Percentiles rank a stretch among this genome's conserved stretches.
Evolutionary conservation across 2,888 invertebrate genomes (phyloP).

Genomic region (Drosophila pegasa): DNA sequence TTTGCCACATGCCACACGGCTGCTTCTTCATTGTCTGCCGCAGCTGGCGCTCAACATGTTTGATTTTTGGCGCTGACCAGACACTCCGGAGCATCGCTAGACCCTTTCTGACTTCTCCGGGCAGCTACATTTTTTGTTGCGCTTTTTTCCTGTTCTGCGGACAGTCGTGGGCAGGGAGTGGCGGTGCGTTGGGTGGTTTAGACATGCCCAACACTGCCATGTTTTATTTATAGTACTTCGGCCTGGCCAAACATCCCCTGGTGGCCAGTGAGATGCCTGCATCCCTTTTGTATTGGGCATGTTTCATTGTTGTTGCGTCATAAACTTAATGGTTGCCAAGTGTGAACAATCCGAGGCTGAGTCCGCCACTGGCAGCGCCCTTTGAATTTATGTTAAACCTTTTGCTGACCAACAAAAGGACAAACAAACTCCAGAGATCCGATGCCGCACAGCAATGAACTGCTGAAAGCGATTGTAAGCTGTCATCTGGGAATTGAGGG

Average conservation of each 20-base stretch:
- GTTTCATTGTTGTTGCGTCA: slow-evolving; percentile 79
- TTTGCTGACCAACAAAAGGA: slow-evolving; percentile 70
- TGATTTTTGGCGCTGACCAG: slow-evolving; percentile 65
- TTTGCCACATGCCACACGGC: slow-evolving; percentile 33
- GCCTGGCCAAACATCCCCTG: slow-evolving; percentile 68
- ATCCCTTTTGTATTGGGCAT: slow-evolving; percentile 60
- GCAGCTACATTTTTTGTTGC: slow-evolving; percentile 46
- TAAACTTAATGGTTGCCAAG: slow-evolving; percentile 79
- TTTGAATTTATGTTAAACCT: slow-evolving; percentile 70
- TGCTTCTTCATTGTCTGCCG: slow-evolving; percentile 63
- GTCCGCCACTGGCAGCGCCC: slow-evolving; percentile 33
- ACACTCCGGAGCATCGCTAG: slow-evolving; percentile 29
- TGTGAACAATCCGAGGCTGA: slow-evolving; percentile 62
- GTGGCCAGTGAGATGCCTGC: slow-evolving; percentile 54
- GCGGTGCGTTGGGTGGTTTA: neutral
- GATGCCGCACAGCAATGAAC: slow-evolving; percentile 37
- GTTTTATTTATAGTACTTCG: slow-evolving; percentile 75
- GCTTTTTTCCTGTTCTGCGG: slow-evolving; percentile 32
- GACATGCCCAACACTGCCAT: slow-evolving; percentile 57
- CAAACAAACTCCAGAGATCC: slow-evolving; percentile 19
- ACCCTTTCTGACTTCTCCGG: slow-evolving; percentile 57
- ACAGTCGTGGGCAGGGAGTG: too few species aligned
- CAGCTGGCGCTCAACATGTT: slow-evolving; percentile 66
- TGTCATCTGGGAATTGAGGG: slow-evolving; percentile 59
- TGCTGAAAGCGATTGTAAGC: slow-evolving; percentile 60